Conservation (phyloP, 2,888 invertebrate genomes). For the Mycogona germanica region DNA sequence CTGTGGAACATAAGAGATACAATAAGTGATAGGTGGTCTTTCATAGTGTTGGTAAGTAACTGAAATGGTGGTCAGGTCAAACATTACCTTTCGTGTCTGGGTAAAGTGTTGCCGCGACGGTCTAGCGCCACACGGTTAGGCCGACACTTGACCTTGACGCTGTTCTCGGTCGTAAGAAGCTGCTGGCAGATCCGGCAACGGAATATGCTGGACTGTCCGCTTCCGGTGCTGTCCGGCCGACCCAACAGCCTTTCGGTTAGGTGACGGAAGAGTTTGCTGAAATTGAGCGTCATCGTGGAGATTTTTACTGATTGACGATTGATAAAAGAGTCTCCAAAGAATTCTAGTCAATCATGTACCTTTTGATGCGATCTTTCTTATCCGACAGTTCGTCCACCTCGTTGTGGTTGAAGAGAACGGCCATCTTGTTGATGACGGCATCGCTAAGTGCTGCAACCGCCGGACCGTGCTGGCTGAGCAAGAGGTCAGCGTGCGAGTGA, state of each 20-base stretch:
- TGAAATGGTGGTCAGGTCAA: not conserved
- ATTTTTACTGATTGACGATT: no score
- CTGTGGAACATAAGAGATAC: not conserved
- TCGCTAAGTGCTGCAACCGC: not conserved
- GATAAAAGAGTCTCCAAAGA: no score
- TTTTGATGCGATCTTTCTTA: conserved; percentile 12
- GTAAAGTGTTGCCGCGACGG: not conserved
- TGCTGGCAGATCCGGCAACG: not conserved
- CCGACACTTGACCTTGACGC: not conserved
- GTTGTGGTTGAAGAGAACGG: not conserved
- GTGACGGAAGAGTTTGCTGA: conserved; percentile 6
- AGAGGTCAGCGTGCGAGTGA: not conserved
- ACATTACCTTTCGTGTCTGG: not conserved
- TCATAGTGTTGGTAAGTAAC: not conserved
- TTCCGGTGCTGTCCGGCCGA: no score
- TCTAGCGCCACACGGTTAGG: not conserved
- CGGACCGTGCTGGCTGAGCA: conserved; percentile 1
- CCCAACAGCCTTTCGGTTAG: not conserved
- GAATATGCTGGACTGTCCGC: no score
- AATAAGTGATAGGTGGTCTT: no score
- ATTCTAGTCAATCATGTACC: no score
- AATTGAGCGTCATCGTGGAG: not conserved
- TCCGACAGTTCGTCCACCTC: not conserved
- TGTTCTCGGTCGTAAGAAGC: not conserved
- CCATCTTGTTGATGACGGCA: not conserved